phyloP scores from a whole-genome alignment of 2,113 vertebrate species.

The Sebastes schlegelii region DNA sequence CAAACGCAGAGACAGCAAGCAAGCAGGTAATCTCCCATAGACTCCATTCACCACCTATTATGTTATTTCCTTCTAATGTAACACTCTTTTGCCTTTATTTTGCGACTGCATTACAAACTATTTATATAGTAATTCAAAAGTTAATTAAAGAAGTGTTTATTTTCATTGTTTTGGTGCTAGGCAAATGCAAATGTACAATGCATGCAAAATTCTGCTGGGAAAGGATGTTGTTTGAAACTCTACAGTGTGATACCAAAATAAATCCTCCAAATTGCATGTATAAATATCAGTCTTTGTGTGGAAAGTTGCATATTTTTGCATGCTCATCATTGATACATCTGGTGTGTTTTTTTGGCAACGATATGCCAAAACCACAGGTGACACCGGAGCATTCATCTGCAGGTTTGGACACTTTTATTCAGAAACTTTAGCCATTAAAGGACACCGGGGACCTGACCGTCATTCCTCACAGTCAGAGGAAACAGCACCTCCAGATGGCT shows the following conservation, averaged over 20 bases:
- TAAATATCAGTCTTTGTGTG: slow-evolving; percentile 2
- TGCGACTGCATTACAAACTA: background rate
- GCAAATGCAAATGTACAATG: background rate
- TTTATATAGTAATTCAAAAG: background rate
- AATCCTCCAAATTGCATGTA: background rate
- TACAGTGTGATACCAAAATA: background rate
- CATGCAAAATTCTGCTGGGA: background rate
- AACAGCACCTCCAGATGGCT: slow-evolving; percentile 59
- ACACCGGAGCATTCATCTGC: slow-evolving; percentile 38
- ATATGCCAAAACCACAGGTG: slow-evolving; percentile 59
- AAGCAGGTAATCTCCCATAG: background rate
- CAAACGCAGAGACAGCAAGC: slow-evolving; percentile 1
- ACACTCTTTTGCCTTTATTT: background rate
- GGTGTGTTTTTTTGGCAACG: slow-evolving; percentile 48
- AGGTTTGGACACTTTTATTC: slow-evolving; percentile 50
- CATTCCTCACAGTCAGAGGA: slow-evolving; percentile 48
- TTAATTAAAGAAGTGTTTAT: background rate
- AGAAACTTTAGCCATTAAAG: slow-evolving; percentile 44
- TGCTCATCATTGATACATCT: slow-evolving; percentile 55
- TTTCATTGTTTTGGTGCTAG: background rate
- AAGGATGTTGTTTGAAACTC: background rate
- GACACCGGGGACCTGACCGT: slow-evolving; percentile 50
- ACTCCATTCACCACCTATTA: background rate
- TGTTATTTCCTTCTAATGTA: background rate
- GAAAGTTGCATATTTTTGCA: slow-evolving; percentile 63